Evolutionary conservation across 1,140 invertebrate species (phyloP).

Genomic region (Drosophila aff.): DNA sequence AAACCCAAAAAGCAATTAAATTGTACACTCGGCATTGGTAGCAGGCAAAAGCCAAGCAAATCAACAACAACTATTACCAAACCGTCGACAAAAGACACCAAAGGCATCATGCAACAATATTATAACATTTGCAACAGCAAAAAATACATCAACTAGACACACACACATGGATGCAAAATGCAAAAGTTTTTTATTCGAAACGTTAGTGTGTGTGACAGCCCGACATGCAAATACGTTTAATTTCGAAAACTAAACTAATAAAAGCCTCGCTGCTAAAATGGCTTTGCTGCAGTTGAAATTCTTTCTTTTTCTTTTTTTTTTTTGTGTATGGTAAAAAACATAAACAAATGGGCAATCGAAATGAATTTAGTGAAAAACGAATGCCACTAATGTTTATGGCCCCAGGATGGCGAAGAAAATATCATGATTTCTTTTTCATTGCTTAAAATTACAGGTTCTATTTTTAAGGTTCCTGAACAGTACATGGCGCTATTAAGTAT

Average conservation of each 20-base stretch:
- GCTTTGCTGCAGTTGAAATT: constrained; percentile 35
- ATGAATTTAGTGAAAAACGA: constrained; percentile 54
- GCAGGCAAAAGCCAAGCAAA: constrained; percentile 50
- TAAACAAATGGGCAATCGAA: constrained; percentile 59
- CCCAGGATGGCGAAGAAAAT: background rate
- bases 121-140: constrained; percentile 57
- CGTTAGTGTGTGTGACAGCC: constrained; percentile 56
- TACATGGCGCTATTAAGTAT: background rate
- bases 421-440: constrained; percentile 21
- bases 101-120: constrained; percentile 73
- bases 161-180: constrained; percentile 45
- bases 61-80: constrained; percentile 57
- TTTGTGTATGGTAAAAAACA: constrained; percentile 22
- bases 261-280: constrained; percentile 50
- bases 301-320: constrained; percentile 6
- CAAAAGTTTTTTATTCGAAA: constrained; percentile 46
- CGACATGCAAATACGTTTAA: constrained; percentile 83
- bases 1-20: constrained; percentile 82
- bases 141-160: constrained; percentile 45
- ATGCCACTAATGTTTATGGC: constrained; percentile 31
- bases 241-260: constrained; percentile 83
- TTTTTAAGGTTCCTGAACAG: background rate
- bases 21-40: constrained; percentile 66
- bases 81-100: constrained; percentile 59
- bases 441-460: constrained; percentile 1